Evolutionary conservation across 2,113 vertebrate species (phyloP), one percentile per base, ranked within the genome.

Genomic region (Mystacornis crossleyi): DNA sequence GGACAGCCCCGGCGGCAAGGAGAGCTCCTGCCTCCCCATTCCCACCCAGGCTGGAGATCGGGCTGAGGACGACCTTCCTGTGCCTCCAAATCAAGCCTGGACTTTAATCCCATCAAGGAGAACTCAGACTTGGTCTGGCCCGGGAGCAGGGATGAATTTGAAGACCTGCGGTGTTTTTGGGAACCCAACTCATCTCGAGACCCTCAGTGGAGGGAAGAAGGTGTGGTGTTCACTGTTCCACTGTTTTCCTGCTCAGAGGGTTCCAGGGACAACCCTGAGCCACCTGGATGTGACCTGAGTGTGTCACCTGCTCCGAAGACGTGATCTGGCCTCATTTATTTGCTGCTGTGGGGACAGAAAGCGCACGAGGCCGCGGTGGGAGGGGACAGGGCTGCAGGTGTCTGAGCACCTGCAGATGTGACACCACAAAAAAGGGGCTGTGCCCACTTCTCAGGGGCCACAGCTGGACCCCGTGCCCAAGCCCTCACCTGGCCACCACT

Each of bases 361-460:
- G 31, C 8, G 6, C 36, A 24, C 0, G 57, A 83, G n/a, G 51
- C 8, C 72, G 10, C 0, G 1, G 23, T 8, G 25, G 1, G 20
- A 12, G 10, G 15, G 20, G 66, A 45, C 62, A 54, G 45, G 40
- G 36, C 40, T 16, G 50, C 66, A 64, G 28, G 61, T 55, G 71
- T 38, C 55, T 28, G 70, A 61, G 70, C 66, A 81, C n/a, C 70
- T 81, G 42, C 55, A 62, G 51, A 33, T 9, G 38, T 14, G 29
- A 26, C 29, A 26, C 21, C 15, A 48, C 5, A 33, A 36, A 42
- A 29, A 86, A 81, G 8, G 13, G 5, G 8, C 31, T 28, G 16
- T 17, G n/a, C 3, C 13, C 14, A 4, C 64, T 90, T 42, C 21
- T 64, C 33, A 17, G 19, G 25, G n/a, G 60, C 14, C 42, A 62